These are phyloP conservation scores for Dolichoris vasculosae DNA, from an alignment of 1,140 invertebrate genomes.

Conservation along the genomic window DNA sequence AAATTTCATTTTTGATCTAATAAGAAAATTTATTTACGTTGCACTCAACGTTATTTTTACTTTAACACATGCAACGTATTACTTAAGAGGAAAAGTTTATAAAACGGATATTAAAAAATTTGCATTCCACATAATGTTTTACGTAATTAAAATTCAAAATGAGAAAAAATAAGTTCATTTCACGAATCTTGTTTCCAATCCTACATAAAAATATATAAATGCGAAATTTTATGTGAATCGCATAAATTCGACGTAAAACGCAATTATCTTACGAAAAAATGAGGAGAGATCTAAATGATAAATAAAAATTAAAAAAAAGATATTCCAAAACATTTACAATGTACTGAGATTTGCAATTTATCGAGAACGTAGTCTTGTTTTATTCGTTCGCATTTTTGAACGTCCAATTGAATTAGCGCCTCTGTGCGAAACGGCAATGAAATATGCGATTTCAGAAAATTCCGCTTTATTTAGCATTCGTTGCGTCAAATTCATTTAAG, in stretches of 20 bases:
- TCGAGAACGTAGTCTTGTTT: not conserved
- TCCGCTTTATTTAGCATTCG: conserved; percentile 44
- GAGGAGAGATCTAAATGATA: not conserved
- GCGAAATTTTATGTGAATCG: no score
- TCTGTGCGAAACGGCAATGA: not conserved
- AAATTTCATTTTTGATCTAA: no score
- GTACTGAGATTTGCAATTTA: conserved; percentile 16
- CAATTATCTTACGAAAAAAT: not conserved
- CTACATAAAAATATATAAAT: no score
- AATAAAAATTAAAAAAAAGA: not conserved
- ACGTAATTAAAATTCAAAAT: no score
- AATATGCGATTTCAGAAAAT: conserved; percentile 24
- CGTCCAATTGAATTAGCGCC: conserved; percentile 32
- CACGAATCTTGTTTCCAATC: no score
- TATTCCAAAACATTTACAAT: not conserved
- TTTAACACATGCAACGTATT: no score
- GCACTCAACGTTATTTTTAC: no score
- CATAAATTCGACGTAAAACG: not conserved
- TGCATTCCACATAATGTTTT: no score
- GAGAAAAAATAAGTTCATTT: no score
- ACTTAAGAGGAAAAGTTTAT: no score
- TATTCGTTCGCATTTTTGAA: conserved; percentile 18
- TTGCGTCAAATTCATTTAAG: conserved; percentile 39
- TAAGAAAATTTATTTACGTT: no score
- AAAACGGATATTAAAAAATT: no score